Conservation (phyloP, 2,888 invertebrate genomes). For the Xestia ashworthii region DNA sequence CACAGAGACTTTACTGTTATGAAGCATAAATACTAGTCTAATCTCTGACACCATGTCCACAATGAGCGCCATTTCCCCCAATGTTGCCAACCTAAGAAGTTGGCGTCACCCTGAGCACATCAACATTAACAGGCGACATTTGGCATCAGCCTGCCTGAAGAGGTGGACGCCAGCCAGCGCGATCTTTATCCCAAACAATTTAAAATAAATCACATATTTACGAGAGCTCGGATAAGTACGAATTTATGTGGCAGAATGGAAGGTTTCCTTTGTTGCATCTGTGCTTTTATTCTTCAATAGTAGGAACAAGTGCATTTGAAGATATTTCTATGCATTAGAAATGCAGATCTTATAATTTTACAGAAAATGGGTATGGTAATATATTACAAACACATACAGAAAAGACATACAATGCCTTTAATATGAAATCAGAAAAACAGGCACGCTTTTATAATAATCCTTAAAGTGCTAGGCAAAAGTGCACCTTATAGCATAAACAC, state of each 20-base stretch:
- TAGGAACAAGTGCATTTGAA: not conserved
- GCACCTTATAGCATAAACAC: not conserved
- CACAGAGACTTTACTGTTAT: not conserved
- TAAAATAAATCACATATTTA: slow-evolving; percentile 68
- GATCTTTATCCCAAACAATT: slow-evolving; percentile 65
- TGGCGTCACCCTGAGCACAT: slow-evolving; percentile 44
- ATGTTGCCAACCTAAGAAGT: slow-evolving; percentile 47
- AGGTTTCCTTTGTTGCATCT: slow-evolving; percentile 38
- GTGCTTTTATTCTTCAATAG: slow-evolving; percentile 29
- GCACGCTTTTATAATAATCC: not conserved
- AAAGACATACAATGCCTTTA: not conserved
- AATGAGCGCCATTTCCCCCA: slow-evolving; percentile 9
- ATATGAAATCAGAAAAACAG: not conserved
- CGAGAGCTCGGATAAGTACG: slow-evolving; percentile 62
- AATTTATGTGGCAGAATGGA: slow-evolving; percentile 55
- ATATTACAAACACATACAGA: not conserved
- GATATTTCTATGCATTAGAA: not conserved
- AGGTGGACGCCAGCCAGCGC: slow-evolving; percentile 62
- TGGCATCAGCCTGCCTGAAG: slow-evolving; percentile 54
- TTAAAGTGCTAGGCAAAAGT: not conserved
- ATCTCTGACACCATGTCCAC: slow-evolving; percentile 12
- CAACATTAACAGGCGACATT: slow-evolving; percentile 42
- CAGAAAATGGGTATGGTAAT: not conserved
- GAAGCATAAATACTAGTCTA: not conserved
- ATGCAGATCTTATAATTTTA: not conserved